These are phyloP conservation scores for Diphyllodes magnificus DNA, from an alignment of 2,113 vertebrate species.

Conservation along the genomic window DNA sequence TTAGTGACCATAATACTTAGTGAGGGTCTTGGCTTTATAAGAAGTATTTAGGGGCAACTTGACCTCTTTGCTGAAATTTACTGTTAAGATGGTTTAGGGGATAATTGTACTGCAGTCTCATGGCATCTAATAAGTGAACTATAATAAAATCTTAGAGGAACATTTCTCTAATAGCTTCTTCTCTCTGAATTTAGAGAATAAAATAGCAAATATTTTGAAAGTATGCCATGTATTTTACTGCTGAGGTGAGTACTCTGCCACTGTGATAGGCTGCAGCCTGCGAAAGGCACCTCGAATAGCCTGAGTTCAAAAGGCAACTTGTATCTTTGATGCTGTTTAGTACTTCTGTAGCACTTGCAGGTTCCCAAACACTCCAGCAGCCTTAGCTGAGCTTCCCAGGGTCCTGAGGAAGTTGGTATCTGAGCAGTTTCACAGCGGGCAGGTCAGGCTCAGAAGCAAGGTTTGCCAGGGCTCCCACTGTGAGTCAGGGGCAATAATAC, in stretches of 20 bases:
- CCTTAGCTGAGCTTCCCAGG: not conserved
- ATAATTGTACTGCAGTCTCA: not conserved
- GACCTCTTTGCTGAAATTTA: not conserved
- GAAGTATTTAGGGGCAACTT: not conserved
- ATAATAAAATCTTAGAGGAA: not conserved
- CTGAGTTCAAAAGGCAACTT: not conserved
- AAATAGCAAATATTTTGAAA: not conserved
- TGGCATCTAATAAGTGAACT: not conserved
- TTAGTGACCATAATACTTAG: not conserved
- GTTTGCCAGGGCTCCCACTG: not conserved
- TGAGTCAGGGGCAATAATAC: not conserved
- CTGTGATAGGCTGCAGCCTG: not conserved
- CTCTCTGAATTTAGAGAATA: not conserved
- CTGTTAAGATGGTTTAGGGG: not conserved
- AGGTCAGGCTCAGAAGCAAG: not conserved
- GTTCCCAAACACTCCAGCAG: not conserved
- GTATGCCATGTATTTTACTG: not conserved
- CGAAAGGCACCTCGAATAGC: not conserved
- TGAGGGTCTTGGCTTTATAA: not conserved
- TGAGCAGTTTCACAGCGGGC: not conserved
- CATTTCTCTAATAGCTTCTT: not conserved
- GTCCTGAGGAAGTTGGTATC: not conserved
- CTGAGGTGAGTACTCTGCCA: not conserved
- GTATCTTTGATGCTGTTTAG: not conserved
- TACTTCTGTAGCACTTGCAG: not conserved